Evolutionary conservation across 2,113 vertebrate species (phyloP).

Genomic region (Notarius lentiginosus): DNA sequence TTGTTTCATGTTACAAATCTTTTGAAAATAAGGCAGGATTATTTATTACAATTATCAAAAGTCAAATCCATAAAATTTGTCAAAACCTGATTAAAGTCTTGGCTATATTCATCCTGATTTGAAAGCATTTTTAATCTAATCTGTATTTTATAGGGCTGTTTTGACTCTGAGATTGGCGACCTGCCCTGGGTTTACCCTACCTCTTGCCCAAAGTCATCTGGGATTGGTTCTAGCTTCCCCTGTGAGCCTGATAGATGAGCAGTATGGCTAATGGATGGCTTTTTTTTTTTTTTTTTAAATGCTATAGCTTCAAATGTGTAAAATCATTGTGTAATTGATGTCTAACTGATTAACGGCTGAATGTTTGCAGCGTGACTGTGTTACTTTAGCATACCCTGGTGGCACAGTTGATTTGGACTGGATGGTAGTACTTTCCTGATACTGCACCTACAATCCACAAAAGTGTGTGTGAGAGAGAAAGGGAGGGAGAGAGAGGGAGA

Average conservation of each 20-base stretch:
- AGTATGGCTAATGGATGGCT: too few relatives aligned
- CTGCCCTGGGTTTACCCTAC: too few relatives aligned
- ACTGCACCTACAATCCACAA: not conserved
- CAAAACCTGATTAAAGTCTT: slow-evolving; percentile 9
- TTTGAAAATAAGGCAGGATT: slow-evolving; percentile 27
- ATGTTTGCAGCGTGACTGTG: not conserved
- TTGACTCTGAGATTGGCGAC: too few relatives aligned
- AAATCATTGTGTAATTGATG: not conserved
- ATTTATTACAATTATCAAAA: slow-evolving; percentile 57
- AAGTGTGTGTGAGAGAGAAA: not conserved
- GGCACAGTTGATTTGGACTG: not conserved
- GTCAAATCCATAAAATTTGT: slow-evolving; percentile 45
- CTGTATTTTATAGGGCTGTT: not conserved
- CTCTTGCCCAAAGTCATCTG: too few relatives aligned
- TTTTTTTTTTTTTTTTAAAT: not conserved
- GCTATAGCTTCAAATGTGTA: not conserved
- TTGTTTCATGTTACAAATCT: slow-evolving; percentile 50
- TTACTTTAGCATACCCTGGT: not conserved
- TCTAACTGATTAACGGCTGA: not conserved
- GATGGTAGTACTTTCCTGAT: not conserved
- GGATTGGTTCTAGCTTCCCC: too few relatives aligned
- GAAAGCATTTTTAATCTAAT: slow-evolving; percentile 2
- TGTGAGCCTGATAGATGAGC: too few relatives aligned
- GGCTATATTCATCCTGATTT: slow-evolving; percentile 24
- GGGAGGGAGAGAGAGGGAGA: not conserved